Percentiles rank a stretch among this genome's conserved stretches.
Evolutionary conservation across 1,140 invertebrate genomes (phyloP).

Genomic region (Araneus ventricosus): DNA sequence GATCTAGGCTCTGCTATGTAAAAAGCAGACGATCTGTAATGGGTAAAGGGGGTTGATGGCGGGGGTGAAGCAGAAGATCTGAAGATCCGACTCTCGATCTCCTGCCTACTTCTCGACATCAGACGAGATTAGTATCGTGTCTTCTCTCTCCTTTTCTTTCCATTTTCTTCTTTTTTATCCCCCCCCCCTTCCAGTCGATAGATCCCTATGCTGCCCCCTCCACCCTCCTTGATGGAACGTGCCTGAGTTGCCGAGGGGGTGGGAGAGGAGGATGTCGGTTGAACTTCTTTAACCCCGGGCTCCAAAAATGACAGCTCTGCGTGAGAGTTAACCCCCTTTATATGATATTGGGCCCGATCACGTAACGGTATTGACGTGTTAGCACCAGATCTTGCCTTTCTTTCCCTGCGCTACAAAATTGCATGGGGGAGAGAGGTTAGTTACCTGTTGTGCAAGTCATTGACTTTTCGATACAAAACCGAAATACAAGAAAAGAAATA

Average conservation of each 20-base stretch:
- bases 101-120: neutral
- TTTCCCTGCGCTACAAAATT: neutral
- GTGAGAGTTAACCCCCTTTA: constrained; percentile 1
- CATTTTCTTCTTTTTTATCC: neutral
- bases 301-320: constrained; percentile 19
- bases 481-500: neutral
- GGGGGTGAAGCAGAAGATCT: neutral
- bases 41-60: neutral
- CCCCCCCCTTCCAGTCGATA: neutral
- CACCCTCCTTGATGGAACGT: neutral
- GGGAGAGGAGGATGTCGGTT: neutral
- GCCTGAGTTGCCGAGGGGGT: neutral
- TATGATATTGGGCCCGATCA: neutral
- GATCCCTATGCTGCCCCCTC: neutral
- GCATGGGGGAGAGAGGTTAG: neutral
- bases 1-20: neutral
- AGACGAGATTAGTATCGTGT: constrained; percentile 22
- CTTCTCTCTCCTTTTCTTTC: neutral
- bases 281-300: constrained; percentile 9
- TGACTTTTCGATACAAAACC: neutral
- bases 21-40: neutral
- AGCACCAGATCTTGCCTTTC: neutral
- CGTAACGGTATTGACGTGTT: constrained; percentile 20
- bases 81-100: constrained; percentile 3
- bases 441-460: neutral